Conservation (phyloP, 2,888 invertebrate species). For the Dryobota labecula region DNA sequence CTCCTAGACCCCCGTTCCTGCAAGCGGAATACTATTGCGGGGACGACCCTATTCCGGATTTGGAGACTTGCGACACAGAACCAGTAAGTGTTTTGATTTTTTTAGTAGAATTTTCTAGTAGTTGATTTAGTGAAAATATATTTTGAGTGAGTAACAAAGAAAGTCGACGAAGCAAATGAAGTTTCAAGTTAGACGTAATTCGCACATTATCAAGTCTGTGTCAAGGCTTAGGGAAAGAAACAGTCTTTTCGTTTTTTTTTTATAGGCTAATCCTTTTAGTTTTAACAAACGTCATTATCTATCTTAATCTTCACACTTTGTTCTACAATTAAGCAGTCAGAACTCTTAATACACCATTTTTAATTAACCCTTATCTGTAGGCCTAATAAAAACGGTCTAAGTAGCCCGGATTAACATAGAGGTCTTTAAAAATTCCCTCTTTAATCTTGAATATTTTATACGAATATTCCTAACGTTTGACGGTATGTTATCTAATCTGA, state of each 20-base stretch:
- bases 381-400: constrained; percentile 55
- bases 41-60: constrained; percentile 92
- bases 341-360: constrained; percentile 59
- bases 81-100: constrained; percentile 91
- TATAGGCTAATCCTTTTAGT: constrained; percentile 10
- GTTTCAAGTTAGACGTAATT: neutral
- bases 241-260: neutral
- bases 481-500: constrained; percentile 67
- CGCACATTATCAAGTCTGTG: neutral
- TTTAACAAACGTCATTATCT: constrained; percentile 40
- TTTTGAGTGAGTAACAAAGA: neutral
- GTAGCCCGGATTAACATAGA: constrained; percentile 51
- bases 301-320: constrained; percentile 66
- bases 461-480: constrained; percentile 49
- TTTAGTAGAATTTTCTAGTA: neutral
- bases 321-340: constrained; percentile 61
- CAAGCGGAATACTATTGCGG: constrained; percentile 93
- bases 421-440: constrained; percentile 58
- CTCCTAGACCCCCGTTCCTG: constrained; percentile 93
- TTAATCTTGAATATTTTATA: constrained; percentile 67
- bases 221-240: too few species aligned
- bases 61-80: constrained; percentile 94
- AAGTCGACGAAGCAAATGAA: neutral
- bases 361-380: constrained; percentile 65
- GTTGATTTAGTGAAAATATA: neutral